Evolutionary conservation across 1,140 invertebrate species (phyloP).

Genomic region (Amyelois transitella): DNA sequence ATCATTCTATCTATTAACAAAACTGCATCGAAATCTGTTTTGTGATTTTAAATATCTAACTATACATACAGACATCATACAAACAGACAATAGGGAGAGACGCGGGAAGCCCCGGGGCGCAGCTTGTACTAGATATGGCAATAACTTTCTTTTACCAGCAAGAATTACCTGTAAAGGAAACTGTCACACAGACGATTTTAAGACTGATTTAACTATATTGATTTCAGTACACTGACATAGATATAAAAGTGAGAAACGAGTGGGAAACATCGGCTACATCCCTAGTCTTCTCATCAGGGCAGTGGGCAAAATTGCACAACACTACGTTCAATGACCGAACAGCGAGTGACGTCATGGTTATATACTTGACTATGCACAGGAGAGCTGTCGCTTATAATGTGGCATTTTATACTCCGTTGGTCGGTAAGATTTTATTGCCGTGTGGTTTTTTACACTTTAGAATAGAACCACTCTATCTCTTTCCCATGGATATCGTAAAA

Average conservation of each 20-base stretch:
- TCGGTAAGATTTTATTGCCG: conserved; percentile 31
- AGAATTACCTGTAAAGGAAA: too few species aligned
- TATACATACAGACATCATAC: too few species aligned
- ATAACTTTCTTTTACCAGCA: too few species aligned
- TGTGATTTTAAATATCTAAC: too few species aligned
- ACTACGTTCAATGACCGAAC: conserved; percentile 21
- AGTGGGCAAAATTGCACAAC: conserved; percentile 23
- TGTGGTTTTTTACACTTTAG: too few species aligned
- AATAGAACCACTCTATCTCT: too few species aligned
- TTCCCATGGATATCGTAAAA: too few species aligned
- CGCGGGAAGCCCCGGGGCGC: too few species aligned
- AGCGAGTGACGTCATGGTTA: conserved; percentile 37
- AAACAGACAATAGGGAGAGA: too few species aligned
- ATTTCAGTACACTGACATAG: conserved; percentile 38
- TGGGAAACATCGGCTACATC: conserved; percentile 29
- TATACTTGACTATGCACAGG: conserved; percentile 32
- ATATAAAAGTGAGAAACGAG: conserved; percentile 33
- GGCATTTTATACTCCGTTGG: conserved; percentile 53
- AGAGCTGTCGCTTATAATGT: conserved; percentile 39
- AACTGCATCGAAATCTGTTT: too few species aligned
- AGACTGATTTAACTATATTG: not conserved
- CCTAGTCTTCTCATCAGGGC: conserved; percentile 11
- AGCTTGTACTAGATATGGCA: too few species aligned
- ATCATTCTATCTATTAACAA: too few species aligned
- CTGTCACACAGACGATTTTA: not conserved